Evolutionary conservation across 1,140 invertebrate genomes (phyloP), one percentile per base, ranked within the genome.

Genomic region (Dufourea novaeangliae): DNA sequence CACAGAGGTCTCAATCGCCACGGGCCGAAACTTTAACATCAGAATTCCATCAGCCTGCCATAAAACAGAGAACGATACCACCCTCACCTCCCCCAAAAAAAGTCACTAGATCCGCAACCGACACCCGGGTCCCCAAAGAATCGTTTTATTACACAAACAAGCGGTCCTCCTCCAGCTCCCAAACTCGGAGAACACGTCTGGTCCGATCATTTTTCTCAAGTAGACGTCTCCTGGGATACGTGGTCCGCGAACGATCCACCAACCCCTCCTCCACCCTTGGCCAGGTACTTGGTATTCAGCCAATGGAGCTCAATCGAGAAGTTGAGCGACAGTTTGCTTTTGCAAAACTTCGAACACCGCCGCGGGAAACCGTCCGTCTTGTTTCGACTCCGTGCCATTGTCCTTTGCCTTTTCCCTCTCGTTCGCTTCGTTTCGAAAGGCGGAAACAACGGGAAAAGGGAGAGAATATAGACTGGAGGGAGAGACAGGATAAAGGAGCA

Each of bases 271-370:
- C 10, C 39, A 10, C 50, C 64, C 57, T 32, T 32, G 56, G 25
- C 41, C 41, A 56, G 76, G 76, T 79, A 84, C 80, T 90, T 87
- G 80, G 86, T 89, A 91, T 90, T 91, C 89, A 86, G 74, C 71
- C 46, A 61, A 73, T 80, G 81, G 50, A 80, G 78, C 83, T 73
- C 84, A 84, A 88, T 90, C 86, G 89, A 88, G 89, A 50, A 90
- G 79, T 90, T 88, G 78, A 77, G 86, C 82, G 84, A 81, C 78
- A 84, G 80, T 76, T 61, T 25, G 20, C 20, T 73, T 44, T 44
- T 14, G 62, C 78, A 73, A 85, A 89, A 89, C 80, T 88, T 90
- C 80, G 84, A 86, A 73, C 54, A 54, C 66, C 70, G 63, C 71
- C 62, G 75, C 61, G 76, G 71, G 66, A 86, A 78, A 68, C 77